Percentiles rank a stretch among this genome's conserved stretches.
These are phyloP conservation scores for Apotomis turbidana DNA, from an alignment of 2,888 invertebrate genomes.

Conservation along the genomic window DNA sequence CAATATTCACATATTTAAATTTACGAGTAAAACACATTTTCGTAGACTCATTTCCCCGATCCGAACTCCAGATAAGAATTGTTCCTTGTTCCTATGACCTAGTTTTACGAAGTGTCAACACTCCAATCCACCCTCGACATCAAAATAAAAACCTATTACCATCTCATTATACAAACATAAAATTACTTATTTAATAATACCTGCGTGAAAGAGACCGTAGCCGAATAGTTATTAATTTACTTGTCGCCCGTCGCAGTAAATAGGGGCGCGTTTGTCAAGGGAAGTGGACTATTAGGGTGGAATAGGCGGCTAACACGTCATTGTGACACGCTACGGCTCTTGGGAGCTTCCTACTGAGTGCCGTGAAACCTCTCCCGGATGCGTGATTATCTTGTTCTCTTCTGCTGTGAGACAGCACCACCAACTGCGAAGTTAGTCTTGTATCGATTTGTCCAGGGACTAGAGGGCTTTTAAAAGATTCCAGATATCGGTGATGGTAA, in stretches of 20 bases:
- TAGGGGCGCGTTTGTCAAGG: conserved; percentile 52
- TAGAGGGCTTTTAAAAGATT: no score
- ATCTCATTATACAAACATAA: conserved; percentile 22
- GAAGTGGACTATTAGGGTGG: conserved; percentile 55
- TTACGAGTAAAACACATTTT: no score
- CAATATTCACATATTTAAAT: no score
- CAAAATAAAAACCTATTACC: conserved; percentile 4
- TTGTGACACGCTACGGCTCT: conserved; percentile 47
- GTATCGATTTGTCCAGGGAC: no score
- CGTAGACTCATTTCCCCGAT: no score
- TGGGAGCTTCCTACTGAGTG: no score
- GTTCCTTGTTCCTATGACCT: neutral
- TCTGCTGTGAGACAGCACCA: no score
- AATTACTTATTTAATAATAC: conserved; percentile 17
- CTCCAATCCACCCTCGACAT: neutral
- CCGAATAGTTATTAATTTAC: conserved; percentile 11
- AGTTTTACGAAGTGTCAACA: neutral
- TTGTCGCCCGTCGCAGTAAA: conserved; percentile 1
- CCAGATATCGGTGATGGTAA: no score
- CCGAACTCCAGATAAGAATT: no score
- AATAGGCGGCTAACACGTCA: conserved; percentile 50
- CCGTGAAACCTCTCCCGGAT: no score
- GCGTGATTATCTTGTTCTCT: no score
- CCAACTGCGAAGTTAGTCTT: no score
- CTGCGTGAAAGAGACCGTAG: conserved; percentile 24